phyloP scores from a whole-genome alignment of 2,888 invertebrate species.

The Mimas tiliae region DNA sequence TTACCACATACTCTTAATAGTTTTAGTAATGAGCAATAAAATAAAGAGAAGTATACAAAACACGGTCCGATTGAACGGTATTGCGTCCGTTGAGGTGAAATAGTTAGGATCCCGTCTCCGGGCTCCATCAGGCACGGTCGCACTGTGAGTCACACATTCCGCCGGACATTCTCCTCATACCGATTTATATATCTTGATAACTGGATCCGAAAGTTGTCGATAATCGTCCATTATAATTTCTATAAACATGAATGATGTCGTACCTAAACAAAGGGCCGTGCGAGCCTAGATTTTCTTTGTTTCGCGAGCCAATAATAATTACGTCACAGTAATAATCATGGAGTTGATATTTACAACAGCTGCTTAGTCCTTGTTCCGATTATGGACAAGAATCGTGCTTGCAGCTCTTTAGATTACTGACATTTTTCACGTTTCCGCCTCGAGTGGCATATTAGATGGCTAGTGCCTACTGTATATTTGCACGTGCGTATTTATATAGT shows the following conservation, averaged over 20 bases:
- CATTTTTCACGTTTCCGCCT: conserved; percentile 83
- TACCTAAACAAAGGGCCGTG: conserved; percentile 32
- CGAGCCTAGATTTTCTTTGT: conserved; percentile 76
- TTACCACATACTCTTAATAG: not conserved
- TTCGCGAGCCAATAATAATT: conserved; percentile 67
- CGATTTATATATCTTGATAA: conserved; percentile 50
- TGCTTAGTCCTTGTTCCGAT: conserved; percentile 82
- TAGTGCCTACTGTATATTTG: conserved; percentile 23
- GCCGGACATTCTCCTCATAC: conserved; percentile 65
- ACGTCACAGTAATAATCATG: conserved; percentile 79
- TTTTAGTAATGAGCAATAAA: conserved; percentile 3
- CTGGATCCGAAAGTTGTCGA: conserved; percentile 40
- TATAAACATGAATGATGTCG: conserved; percentile 8
- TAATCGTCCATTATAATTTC: conserved; percentile 16
- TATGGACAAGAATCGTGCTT: conserved; percentile 82
- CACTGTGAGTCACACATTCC: conserved; percentile 74
- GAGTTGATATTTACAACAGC: conserved; percentile 80
- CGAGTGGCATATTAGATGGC: conserved; percentile 73
- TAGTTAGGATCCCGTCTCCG: conserved; percentile 56
- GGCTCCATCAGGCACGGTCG: conserved; percentile 47
- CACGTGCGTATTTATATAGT: conserved; percentile 27
- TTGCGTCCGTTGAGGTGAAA: conserved; percentile 52
- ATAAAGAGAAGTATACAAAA: not conserved
- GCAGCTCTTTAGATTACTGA: conserved; percentile 75
- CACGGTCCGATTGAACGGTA: conserved; percentile 34